phyloP scores from a whole-genome alignment of 2,113 vertebrate genomes.

The Grammatotria lemairii region DNA sequence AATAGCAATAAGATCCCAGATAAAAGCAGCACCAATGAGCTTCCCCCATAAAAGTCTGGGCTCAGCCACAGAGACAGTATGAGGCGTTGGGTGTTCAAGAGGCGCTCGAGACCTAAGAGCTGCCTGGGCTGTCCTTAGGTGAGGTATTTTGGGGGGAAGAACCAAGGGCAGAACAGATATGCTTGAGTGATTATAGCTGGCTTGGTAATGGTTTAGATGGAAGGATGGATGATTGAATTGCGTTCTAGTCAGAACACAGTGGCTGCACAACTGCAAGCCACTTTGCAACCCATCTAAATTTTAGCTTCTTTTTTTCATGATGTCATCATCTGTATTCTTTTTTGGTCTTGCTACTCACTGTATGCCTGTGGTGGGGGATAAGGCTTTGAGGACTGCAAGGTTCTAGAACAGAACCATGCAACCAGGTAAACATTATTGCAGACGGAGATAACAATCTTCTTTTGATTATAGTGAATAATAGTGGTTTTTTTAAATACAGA shows the following conservation, averaged over 20 bases:
- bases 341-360: not conserved
- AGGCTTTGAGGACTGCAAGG: not conserved
- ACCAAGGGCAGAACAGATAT: not conserved
- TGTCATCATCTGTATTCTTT: not conserved
- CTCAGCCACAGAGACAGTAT: not conserved
- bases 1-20: not conserved
- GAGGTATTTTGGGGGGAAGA: not conserved
- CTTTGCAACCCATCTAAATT: not conserved
- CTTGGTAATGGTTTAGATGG: not conserved
- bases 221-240: not conserved
- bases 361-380: not conserved
- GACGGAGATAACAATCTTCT: not conserved
- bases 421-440: not conserved
- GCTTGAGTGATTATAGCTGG: not conserved
- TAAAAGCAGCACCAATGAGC: not conserved
- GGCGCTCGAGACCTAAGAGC: not conserved
- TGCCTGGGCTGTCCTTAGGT: not conserved
- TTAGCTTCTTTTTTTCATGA: not conserved
- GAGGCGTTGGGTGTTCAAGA: not conserved
- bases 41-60: not conserved
- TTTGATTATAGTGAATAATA: not conserved
- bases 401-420: not conserved
- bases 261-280: not conserved
- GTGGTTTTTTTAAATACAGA: not conserved
- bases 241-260: not conserved